These are phyloP conservation scores for Mionectes olivaceus DNA, from an alignment of 2,797 vertebrate genomes.

Conservation along the genomic window DNA sequence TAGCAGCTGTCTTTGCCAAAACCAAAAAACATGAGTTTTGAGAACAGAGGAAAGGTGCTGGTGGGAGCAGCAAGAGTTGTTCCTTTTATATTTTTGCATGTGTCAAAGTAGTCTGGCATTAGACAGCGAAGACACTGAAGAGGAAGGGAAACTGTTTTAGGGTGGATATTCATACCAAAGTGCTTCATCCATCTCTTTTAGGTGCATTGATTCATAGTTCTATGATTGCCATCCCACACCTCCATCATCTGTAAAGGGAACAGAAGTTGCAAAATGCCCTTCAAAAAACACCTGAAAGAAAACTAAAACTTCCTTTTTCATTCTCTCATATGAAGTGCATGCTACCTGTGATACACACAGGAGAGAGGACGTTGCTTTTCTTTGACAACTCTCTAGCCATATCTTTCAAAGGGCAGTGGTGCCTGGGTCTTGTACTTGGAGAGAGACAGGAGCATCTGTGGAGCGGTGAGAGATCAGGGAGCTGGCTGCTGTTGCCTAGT, in stretches of 20 bases:
- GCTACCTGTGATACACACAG: not conserved
- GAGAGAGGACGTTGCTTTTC: not conserved
- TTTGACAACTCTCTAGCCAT: not conserved
- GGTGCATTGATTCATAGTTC: not conserved
- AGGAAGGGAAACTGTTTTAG: not conserved
- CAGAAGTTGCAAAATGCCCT: not conserved
- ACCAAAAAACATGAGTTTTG: rapidly evolving
- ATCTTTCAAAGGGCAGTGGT: not conserved
- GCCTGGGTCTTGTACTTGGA: not conserved
- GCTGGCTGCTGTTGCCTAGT: not conserved
- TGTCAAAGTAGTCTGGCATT: not conserved
- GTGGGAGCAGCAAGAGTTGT: not conserved
- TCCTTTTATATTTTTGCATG: not conserved
- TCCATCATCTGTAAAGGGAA: not conserved
- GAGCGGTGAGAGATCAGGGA: not conserved
- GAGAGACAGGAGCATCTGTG: not conserved
- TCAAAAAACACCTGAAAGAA: not conserved
- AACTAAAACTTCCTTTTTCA: not conserved
- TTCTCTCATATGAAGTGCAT: not conserved
- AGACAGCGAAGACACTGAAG: not conserved
- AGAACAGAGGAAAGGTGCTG: not conserved
- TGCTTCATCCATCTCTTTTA: not conserved
- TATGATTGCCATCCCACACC: not conserved
- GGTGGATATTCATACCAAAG: not conserved
- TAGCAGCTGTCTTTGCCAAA: not conserved